Conservation (phyloP, 2,888 invertebrate genomes). For the Galeruca laticollis region DNA sequence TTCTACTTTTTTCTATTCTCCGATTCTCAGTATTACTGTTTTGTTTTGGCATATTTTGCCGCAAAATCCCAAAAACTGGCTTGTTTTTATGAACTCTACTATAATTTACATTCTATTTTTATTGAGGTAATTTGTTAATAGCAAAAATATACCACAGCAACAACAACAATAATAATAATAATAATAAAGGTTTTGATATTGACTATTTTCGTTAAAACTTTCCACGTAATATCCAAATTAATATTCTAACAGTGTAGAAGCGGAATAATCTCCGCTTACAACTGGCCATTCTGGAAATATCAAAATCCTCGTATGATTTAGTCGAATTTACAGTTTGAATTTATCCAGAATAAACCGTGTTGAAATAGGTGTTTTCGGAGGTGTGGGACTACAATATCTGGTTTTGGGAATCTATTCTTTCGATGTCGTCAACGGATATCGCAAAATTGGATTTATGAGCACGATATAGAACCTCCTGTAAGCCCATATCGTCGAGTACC, state of each 20-base stretch:
- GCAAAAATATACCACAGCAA: no score
- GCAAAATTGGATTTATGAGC: slow-evolving; percentile 34
- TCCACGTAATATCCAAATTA: no score
- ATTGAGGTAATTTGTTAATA: no score
- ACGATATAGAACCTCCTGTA: slow-evolving; percentile 12
- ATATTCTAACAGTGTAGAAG: neutral
- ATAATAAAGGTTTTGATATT: no score
- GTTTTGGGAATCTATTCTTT: slow-evolving; percentile 34
- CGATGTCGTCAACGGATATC: slow-evolving; percentile 27
- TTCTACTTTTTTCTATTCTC: no score
- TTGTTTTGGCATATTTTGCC: no score
- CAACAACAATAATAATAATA: no score
- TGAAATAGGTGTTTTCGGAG: slow-evolving; percentile 32
- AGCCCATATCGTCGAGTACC: slow-evolving; percentile 13
- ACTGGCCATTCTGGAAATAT: slow-evolving; percentile 19
- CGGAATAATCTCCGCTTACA: neutral
- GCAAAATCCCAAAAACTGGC: no score
- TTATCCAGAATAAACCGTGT: slow-evolving; percentile 20
- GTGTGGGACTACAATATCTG: slow-evolving; percentile 29
- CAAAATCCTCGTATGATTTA: slow-evolving; percentile 22
- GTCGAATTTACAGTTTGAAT: slow-evolving; percentile 18
- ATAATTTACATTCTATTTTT: no score
- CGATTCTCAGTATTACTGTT: no score
- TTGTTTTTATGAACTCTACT: no score
- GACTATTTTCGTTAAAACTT: no score